Evolutionary conservation across 2,888 invertebrate genomes (phyloP).

Genomic region (Saturnia pavonia): DNA sequence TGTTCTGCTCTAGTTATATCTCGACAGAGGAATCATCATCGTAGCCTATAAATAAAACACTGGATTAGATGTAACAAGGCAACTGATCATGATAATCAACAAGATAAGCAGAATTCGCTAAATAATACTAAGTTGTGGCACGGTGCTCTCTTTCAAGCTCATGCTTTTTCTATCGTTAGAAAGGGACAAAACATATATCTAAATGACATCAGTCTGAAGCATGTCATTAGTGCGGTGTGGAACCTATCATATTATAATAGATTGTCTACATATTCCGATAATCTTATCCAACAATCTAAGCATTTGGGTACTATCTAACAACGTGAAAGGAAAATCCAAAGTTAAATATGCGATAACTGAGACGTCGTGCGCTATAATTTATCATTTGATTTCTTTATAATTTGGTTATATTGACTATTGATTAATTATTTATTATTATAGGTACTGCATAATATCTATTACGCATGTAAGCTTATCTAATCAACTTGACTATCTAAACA

Average conservation of each 20-base stretch:
- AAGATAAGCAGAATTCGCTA: no score
- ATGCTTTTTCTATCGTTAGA: no score
- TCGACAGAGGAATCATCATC: no score
- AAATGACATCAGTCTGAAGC: neutral
- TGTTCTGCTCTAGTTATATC: no score
- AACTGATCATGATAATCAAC: no score
- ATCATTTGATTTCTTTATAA: conserved; percentile 3
- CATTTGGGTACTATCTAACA: neutral
- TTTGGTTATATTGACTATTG: neutral
- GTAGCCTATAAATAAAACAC: no score
- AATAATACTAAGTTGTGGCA: no score
- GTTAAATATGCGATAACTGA: neutral
- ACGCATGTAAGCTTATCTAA: neutral
- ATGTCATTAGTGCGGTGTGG: neutral
- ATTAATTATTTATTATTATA: no score
- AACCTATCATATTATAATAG: no score
- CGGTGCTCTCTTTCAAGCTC: no score
- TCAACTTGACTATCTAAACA: neutral
- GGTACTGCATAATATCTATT: neutral
- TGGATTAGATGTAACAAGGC: no score
- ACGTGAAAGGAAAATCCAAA: neutral
- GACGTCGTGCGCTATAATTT: neutral
- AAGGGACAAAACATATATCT: neutral
- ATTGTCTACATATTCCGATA: neutral
- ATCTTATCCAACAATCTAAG: neutral